Conservation (phyloP, 2,113 vertebrate genomes). For the Crotalus helleri region DNA sequence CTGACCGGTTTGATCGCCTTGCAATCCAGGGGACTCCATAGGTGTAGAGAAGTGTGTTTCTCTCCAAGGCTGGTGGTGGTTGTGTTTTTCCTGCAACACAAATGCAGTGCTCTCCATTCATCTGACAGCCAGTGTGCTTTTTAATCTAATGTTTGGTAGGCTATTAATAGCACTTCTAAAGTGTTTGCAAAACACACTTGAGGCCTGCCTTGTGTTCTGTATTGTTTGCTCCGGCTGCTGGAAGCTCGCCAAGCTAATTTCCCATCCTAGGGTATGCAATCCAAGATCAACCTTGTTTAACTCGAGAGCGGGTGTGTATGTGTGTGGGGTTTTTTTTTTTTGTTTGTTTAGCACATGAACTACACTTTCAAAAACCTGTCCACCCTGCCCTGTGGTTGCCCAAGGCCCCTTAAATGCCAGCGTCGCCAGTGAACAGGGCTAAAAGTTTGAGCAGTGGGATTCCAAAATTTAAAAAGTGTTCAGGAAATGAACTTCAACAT, state of each 20-base stretch:
- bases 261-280: not conserved
- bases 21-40: too few relatives aligned
- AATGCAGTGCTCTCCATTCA: not conserved
- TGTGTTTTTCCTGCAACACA: too few relatives aligned
- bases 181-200: not conserved
- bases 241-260: not conserved
- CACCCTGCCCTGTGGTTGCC: not conserved
- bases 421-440: not conserved
- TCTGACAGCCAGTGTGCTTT: too few relatives aligned
- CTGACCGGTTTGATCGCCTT: too few relatives aligned
- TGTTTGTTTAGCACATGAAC: not conserved
- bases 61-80: not conserved
- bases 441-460: not conserved
- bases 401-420: not conserved
- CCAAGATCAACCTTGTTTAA: not conserved
- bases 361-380: not conserved
- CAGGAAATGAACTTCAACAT: not conserved
- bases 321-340: too few relatives aligned
- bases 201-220: not conserved
- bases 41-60: not conserved
- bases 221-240: not conserved
- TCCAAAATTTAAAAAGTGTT: not conserved
- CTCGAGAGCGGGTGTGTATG: not conserved
- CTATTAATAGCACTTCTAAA: not conserved
- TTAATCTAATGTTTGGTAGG: not conserved